Evolutionary conservation across 2,797 vertebrate species (phyloP).

Genomic region (Champsocephalus gunnari): DNA sequence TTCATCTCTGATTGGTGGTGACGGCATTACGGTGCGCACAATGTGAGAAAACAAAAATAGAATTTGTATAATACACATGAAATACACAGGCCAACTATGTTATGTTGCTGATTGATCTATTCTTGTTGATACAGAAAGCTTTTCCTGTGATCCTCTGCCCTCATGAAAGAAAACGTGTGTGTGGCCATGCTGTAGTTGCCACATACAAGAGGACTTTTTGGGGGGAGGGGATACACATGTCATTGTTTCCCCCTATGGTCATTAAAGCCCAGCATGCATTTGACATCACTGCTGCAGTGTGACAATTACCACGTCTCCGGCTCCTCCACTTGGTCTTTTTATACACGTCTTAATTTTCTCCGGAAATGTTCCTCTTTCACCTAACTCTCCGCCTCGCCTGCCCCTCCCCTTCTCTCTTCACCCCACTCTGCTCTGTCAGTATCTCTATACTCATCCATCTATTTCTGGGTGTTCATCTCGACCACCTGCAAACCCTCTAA

Average conservation of each 20-base stretch:
- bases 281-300: slow-evolving; percentile 16
- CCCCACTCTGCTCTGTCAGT: slow-evolving; percentile 46
- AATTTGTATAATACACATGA: slow-evolving; percentile 34
- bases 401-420: slow-evolving; percentile 32
- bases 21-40: slow-evolving; percentile 30
- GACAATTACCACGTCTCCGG: slow-evolving; percentile 6
- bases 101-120: slow-evolving; percentile 36
- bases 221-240: background rate
- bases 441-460: slow-evolving; percentile 69
- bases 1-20: slow-evolving; percentile 34
- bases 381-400: slow-evolving; percentile 6
- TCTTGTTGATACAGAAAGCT: slow-evolving; percentile 14
- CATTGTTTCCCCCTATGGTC: slow-evolving; percentile 27
- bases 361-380: slow-evolving; percentile 35
- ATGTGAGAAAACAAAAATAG: slow-evolving; percentile 58
- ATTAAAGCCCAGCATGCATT: slow-evolving; percentile 41
- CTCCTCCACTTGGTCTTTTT: slow-evolving; percentile 26
- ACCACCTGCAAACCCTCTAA: slow-evolving; percentile 88
- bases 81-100: slow-evolving; percentile 37
- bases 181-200: background rate
- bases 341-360: slow-evolving; percentile 23
- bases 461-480: slow-evolving; percentile 77
- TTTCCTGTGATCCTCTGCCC: slow-evolving; percentile 34
- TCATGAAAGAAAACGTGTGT: slow-evolving; percentile 23
- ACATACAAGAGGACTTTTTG: background rate